Evolutionary conservation across 2,888 invertebrate genomes (phyloP).

Genomic region (Tinea pellionella): DNA sequence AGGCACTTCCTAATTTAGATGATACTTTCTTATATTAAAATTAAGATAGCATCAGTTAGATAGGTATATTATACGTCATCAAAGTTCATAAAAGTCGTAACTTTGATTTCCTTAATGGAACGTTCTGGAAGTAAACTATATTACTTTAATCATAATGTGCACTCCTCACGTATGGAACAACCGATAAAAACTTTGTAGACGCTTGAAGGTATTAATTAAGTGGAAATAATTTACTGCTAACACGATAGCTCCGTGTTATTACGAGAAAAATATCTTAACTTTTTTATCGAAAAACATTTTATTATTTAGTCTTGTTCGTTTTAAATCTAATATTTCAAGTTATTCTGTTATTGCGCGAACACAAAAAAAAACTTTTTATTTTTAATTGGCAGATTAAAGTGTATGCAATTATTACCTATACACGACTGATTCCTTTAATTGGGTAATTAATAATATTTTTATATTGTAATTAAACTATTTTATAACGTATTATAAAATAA

Average conservation of each 20-base stretch:
- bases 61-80: constrained; percentile 18
- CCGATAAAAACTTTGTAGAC: constrained; percentile 58
- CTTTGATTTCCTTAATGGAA: constrained; percentile 28
- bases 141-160: constrained; percentile 36
- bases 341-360: neutral
- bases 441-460: too few species aligned
- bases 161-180: constrained; percentile 40
- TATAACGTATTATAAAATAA: too few species aligned
- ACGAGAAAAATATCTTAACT: neutral
- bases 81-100: constrained; percentile 24
- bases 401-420: neutral
- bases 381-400: neutral
- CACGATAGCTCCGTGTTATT: constrained; percentile 24
- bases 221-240: constrained; percentile 39
- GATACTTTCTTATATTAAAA: neutral
- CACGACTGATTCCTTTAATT: too few species aligned
- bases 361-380: neutral
- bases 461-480: too few species aligned
- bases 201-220: constrained; percentile 38
- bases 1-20: too few species aligned
- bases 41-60: neutral
- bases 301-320: neutral
- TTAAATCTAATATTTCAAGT: neutral
- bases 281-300: constrained; percentile 4
- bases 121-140: constrained; percentile 24